Percentiles rank a stretch among this genome's conserved stretches.
Evolutionary conservation across 2,888 invertebrate genomes (phyloP).

Genomic region (Heteromurus nitidus): DNA sequence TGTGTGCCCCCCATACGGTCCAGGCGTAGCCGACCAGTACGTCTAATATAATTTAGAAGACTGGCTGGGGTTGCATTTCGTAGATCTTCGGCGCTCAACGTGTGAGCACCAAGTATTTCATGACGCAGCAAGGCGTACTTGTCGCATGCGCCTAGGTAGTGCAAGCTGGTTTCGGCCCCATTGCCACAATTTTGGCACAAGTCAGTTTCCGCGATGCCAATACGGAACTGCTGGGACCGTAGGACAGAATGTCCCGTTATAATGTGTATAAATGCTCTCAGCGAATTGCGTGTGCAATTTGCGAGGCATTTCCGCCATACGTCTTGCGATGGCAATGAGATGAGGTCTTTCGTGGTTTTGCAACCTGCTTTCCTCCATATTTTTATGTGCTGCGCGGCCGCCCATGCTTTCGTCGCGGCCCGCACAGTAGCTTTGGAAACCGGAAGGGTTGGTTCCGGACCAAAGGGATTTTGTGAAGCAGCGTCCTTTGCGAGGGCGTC

Average conservation of each 20-base stretch:
- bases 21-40: neutral
- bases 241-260: conserved; percentile 19
- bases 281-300: neutral
- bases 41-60: neutral
- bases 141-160: conserved; percentile 15
- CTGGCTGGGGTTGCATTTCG: neutral
- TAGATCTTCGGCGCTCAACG: neutral
- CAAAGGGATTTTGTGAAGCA: neutral
- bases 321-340: neutral
- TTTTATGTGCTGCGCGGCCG: neutral
- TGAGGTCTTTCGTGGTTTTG: neutral
- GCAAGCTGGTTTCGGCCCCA: conserved; percentile 10
- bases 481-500: conserved; percentile 41
- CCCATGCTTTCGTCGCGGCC: neutral
- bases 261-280: neutral
- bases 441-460: conserved; percentile 45
- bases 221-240: neutral
- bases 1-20: conserved; percentile 5
- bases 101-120: neutral
- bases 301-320: neutral
- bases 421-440: neutral
- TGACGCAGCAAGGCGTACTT: neutral
- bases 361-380: neutral
- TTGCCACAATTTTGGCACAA: neutral
- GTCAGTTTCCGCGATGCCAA: neutral